Evolutionary conservation across 2,113 vertebrate species (phyloP), one percentile per base, ranked within the genome.

Genomic region (Mola mola): DNA sequence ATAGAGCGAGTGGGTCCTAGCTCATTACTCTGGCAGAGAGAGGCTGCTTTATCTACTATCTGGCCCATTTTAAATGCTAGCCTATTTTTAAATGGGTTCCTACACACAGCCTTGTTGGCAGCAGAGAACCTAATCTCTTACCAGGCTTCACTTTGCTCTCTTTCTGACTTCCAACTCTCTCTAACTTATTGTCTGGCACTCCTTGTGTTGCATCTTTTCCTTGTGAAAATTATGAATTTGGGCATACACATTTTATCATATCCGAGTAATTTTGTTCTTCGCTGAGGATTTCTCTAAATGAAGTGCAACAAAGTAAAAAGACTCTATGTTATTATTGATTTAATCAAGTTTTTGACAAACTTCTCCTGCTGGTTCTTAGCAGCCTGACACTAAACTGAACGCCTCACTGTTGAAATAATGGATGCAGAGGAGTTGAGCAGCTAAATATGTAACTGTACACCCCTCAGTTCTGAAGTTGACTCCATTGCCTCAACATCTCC

Each of bases 11-110:
- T 61, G 71, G 67, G 49, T 75, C 44, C 64, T 44, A 73, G 82
- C 86, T 89, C 88, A 87, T 87, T 91, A 89, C 79, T 74, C 67
- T 70, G 70, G 61, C 68, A 76, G 75, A 76, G 75, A 78, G 75
- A 55, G 56, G 59, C 56, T 68, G 69, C 67, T 84, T 89, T 87
- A 91, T 92, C 87, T 85, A 58, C 75, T 82, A 90, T 89, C 83
- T 90, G 82, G 72, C 79, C 86, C 72, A 82, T 87, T 86, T 89
- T 88, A 82, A 89, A 88, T 81, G 41, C 76, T 66, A 69, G 78
- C 71, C 81, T 87, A 90, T 90, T 90, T 92, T 89, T 85, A 89
- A 90, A 87, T 72, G 41, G 48, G 43, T 72, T 83, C 53, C 77
- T 75, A 62, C 71, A 81, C 74, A 72, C 29, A 2, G 68, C 75